Conservation (phyloP, 2,797 vertebrate species). For the Alca torda region DNA sequence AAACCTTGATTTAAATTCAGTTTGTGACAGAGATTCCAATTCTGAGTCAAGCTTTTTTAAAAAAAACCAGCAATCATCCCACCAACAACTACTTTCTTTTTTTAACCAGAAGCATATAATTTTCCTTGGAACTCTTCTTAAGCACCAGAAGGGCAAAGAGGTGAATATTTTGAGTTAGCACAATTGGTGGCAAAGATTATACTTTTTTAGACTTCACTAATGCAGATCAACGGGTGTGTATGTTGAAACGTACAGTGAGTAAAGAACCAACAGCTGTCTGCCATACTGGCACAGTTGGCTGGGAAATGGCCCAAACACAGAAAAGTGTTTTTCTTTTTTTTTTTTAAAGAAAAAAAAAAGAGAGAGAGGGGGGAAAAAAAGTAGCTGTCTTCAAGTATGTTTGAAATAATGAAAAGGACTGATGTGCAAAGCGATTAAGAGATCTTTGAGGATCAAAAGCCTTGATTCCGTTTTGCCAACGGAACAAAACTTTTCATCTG, state of each 20-base stretch:
- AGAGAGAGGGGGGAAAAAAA: neutral
- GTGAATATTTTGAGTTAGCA: neutral
- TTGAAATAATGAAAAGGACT: conserved; percentile 70
- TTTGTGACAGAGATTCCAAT: neutral
- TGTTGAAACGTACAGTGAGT: neutral
- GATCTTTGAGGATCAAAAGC: conserved; percentile 76
- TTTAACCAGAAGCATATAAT: conserved; percentile 53
- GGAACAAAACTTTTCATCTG: conserved; percentile 71
- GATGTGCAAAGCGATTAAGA: conserved; percentile 62
- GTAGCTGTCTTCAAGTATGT: conserved; percentile 46
- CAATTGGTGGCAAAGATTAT: neutral
- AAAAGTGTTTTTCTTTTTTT: neutral
- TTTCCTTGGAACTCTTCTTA: conserved; percentile 19
- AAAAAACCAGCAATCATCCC: neutral
- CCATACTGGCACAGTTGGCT: neutral
- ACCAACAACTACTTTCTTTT: conserved; percentile 51
- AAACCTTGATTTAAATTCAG: conserved; percentile 21
- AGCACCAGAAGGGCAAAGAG: neutral
- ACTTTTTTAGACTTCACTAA: conserved; percentile 1
- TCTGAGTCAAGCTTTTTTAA: conserved; percentile 25
- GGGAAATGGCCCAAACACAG: conserved; percentile 43
- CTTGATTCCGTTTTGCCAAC: conserved; percentile 59
- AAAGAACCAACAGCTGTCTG: conserved; percentile 6
- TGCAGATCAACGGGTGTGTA: neutral
- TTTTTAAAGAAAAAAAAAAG: neutral